Base-by-base conservation (phyloP, 2,113 vertebrate species). In the Cyprinodon variegatus region DNA sequence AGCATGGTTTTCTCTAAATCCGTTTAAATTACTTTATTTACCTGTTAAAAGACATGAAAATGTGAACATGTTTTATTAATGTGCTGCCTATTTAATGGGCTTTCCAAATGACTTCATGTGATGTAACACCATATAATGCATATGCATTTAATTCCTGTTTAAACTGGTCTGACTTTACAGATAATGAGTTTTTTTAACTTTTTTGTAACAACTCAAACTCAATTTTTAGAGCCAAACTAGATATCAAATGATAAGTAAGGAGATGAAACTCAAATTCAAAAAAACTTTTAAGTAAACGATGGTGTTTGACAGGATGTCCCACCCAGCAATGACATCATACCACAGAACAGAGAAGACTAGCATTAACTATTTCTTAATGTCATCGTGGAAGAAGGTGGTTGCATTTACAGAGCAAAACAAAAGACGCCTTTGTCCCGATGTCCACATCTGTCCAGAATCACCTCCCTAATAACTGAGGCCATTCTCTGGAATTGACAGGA, bases 381-480 rank as follows among this genome's bases (percentile, higher is more conserved):
- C 76, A 84, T 89, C 89, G 89, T 85, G 83, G 85, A 68, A 83
- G 82, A 66, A 89, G 82, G 81, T 81, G 87, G 81, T 77, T 68
- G 74, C 68, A 73, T 83, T 89, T 53, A 62, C 73, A 61, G 76
- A 77, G 62, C 73, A 76, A 89, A 90, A 95, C 89, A 94, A 92
- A 94, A 91, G 91, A 36, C 63, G 43, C 53, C 64, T 93, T 89
- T 94, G 83, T 94, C 90, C 79, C 72, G 13, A 45, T 13, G 22
- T 81, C 84, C 91, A 89, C 92, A 92, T 93, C 90, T 94, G 93
- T 88, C 84, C 83, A 14, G 85, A 88, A 86, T 87, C 86, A 82
- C 83, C 82, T 85, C 86, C 83, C 75, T 90, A 93, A 94, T 93
- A 92, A 87, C 90, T 75, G 45, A 76, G 82, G 89, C 90, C 91